Evolutionary conservation across 2,113 vertebrate genomes (phyloP), one percentile per base, ranked within the genome.

Genomic region (Apaloderma vittatum): DNA sequence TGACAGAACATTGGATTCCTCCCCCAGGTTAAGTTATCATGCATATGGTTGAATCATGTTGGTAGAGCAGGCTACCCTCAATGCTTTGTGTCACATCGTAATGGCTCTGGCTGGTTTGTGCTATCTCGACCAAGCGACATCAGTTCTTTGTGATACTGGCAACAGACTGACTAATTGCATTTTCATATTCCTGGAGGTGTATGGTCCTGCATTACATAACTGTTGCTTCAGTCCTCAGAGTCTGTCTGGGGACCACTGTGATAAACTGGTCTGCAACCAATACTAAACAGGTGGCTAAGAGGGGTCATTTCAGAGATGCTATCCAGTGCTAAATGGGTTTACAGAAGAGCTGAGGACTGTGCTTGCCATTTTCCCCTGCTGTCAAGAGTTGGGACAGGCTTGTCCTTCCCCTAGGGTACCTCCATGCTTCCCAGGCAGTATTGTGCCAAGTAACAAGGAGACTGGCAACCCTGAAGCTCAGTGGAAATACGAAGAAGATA

Each of bases 11-110:
- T 86, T 45, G 67, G 58, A 67, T 67, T 90, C 15, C 11, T 12
- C 21, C 19, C 26, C 21, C 14, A 40, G 7, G 9, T 0, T 2
- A 19, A 65, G 9, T 61, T 55, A n/a, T 2, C 57, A 15, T 55
- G 23, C 15, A 7, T 46, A 9, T 62, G 15, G 21, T 21, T 59
- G 54, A 40, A 83, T 32, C 23, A 8, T 8, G 8, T 4, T 34
- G 43, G 27, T 59, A 49, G 36, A 93, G 27, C 45, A 83, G 71
- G 21, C 22, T 54, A 55, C 15, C 20, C 20, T 6, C 37, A 54
- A 2, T 19, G 43, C 23, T 67, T 61, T 76, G 30, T 23, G 24
- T 43, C 30, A 40, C 34, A 58, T 21, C 8, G 0, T 6, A n/a
- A 21, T 40, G 21, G 11, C 59, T 68, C 58, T 67, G 80, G 19